These are phyloP conservation scores for Rhodinocichla rosea DNA, from an alignment of 2,113 vertebrate genomes.

Conservation along the genomic window DNA sequence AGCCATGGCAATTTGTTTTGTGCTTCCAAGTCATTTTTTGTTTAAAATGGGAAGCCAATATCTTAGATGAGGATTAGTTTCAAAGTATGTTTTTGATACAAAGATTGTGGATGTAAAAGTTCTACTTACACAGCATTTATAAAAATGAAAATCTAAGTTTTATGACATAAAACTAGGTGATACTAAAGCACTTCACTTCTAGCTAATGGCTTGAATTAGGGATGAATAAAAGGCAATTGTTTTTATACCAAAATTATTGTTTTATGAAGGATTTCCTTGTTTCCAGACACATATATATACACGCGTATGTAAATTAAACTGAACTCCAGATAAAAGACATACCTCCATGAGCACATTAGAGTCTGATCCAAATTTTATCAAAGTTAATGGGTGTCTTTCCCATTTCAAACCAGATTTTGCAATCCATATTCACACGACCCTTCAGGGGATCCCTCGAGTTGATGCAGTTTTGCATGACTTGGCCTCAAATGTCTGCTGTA, in stretches of 20 bases:
- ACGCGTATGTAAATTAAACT: not conserved
- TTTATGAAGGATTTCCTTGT: constrained; percentile 35
- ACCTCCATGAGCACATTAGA: not conserved
- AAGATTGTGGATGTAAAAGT: not conserved
- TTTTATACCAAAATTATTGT: not conserved
- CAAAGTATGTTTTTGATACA: not conserved
- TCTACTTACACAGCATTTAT: not conserved
- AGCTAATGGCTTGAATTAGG: not conserved
- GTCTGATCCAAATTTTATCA: constrained; percentile 43
- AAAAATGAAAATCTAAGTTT: not conserved
- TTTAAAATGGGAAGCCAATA: not conserved
- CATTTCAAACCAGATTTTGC: constrained; percentile 37
- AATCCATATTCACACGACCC: constrained; percentile 37
- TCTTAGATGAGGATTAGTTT: not conserved
- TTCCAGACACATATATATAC: not conserved
- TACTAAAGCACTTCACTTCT: not conserved
- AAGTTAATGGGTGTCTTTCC: not conserved
- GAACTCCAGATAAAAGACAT: constrained; percentile 17
- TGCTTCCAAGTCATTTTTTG: not conserved
- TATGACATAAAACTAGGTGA: not conserved
- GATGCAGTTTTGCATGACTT: constrained; percentile 46
- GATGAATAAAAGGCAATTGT: not conserved
- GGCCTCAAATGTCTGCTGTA: constrained; percentile 25
- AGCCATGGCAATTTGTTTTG: not conserved
- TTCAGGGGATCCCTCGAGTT: constrained; percentile 21